phyloP scores from a whole-genome alignment of 2,797 vertebrate species.

The Sebastiscus tertius region DNA sequence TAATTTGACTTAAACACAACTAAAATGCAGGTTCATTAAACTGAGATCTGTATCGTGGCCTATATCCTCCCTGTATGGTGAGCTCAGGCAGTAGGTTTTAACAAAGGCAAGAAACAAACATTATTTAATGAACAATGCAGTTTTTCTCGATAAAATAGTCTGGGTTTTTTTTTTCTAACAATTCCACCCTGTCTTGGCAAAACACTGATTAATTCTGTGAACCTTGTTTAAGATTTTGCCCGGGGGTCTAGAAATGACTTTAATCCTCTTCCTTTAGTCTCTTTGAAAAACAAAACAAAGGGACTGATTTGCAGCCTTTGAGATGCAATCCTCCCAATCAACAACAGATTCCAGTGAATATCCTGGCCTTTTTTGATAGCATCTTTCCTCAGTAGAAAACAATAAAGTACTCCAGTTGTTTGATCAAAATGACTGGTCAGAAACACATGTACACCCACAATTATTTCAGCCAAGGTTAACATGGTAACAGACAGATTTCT shows the following conservation, averaged over 20 bases:
- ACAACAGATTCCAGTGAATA: conserved; percentile 61
- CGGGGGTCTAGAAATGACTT: conserved; percentile 60
- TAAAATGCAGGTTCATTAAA: not conserved
- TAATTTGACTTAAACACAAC: not conserved
- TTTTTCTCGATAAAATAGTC: conserved; percentile 33
- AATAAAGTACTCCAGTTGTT: conserved; percentile 38
- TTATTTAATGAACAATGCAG: conserved; percentile 31
- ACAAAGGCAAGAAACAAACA: conserved; percentile 42
- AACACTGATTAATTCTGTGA: conserved; percentile 68
- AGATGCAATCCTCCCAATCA: conserved; percentile 70
- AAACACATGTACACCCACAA: conserved; percentile 7
- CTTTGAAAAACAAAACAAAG: conserved; percentile 75
- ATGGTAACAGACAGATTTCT: conserved; percentile 20
- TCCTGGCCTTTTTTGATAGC: conserved; percentile 57
- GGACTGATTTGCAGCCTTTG: conserved; percentile 68
- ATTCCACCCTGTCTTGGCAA: conserved; percentile 39
- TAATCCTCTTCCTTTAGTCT: conserved; percentile 67
- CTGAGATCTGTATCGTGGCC: not conserved
- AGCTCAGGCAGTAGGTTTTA: not conserved
- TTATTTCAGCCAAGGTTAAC: conserved; percentile 58
- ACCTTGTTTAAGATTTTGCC: conserved; percentile 63
- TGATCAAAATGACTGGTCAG: conserved; percentile 49
- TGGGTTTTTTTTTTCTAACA: conserved; percentile 11
- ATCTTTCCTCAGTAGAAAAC: conserved; percentile 41
- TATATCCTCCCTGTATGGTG: not conserved